Conservation (phyloP, 2,113 vertebrate species). For the Barbus barbus region DNA sequence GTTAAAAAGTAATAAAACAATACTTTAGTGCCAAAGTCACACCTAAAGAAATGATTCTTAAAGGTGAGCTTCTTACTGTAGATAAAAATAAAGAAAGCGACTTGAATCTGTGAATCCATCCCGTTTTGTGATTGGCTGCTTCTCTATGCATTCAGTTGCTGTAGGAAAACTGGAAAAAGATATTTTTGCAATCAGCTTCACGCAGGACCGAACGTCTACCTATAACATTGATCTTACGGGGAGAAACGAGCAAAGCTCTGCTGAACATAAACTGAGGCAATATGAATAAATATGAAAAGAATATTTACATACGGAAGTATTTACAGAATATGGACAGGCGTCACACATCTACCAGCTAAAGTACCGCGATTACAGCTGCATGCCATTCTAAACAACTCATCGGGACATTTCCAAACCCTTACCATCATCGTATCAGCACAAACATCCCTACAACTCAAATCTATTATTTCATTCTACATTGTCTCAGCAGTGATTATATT, state of each 20-base stretch:
- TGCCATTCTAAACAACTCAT: constrained; percentile 17
- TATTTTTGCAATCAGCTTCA: not conserved
- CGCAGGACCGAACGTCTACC: not conserved
- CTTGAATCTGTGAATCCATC: not conserved
- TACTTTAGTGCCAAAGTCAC: not conserved
- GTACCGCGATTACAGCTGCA: constrained; percentile 9
- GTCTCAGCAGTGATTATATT: constrained; percentile 13
- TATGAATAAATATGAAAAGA: constrained; percentile 72
- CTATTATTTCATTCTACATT: constrained; percentile 14
- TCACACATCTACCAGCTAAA: constrained; percentile 28
- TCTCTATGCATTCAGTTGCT: not conserved
- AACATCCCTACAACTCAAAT: constrained; percentile 15
- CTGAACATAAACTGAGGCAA: constrained; percentile 28
- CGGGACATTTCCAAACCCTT: constrained; percentile 30
- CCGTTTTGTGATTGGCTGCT: not conserved
- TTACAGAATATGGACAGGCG: constrained; percentile 63
- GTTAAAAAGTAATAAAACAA: not conserved
- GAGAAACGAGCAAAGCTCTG: not conserved
- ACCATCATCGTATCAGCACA: not conserved
- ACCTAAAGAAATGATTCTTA: not conserved
- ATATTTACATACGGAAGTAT: constrained; percentile 69
- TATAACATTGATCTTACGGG: not conserved
- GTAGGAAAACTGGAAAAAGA: not conserved
- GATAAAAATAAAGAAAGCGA: not conserved
- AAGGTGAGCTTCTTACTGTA: not conserved